Evolutionary conservation across 2,113 vertebrate genomes (phyloP).

Genomic region (Psilopsiagon aymara): DNA sequence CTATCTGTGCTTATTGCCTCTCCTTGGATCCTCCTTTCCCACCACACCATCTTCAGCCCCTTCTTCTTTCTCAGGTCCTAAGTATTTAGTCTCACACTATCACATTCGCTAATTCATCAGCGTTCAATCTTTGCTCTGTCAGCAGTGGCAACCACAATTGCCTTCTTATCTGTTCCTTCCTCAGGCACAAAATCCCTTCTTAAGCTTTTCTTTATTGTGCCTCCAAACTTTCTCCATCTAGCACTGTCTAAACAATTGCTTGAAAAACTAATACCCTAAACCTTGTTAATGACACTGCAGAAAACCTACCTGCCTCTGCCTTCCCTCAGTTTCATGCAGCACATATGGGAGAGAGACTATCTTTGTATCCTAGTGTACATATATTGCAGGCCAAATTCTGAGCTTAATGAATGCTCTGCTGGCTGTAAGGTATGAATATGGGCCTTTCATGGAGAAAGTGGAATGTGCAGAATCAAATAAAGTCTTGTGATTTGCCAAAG

Average conservation of each 20-base stretch:
- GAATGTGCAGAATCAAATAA: background rate
- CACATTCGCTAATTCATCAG: background rate
- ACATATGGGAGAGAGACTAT: background rate
- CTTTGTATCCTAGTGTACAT: background rate
- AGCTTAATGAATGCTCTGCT: background rate
- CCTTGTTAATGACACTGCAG: background rate
- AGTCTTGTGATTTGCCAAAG: background rate
- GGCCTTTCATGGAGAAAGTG: background rate
- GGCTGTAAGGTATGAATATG: background rate
- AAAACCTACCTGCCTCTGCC: background rate
- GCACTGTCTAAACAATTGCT: background rate
- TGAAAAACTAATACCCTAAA: background rate
- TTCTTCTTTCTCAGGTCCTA: background rate
- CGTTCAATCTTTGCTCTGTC: background rate
- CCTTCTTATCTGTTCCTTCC: slow-evolving; percentile 14
- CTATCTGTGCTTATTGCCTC: background rate
- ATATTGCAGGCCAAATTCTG: background rate
- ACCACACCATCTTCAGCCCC: background rate
- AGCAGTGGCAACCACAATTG: background rate
- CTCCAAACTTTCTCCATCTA: background rate
- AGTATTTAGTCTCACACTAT: background rate
- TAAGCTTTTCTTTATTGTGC: background rate
- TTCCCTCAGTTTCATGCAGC: background rate
- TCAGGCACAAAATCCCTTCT: background rate
- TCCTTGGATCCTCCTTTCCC: background rate